phyloP scores from a whole-genome alignment of 2,888 invertebrate species.

The Eupithecia dodoneata region DNA sequence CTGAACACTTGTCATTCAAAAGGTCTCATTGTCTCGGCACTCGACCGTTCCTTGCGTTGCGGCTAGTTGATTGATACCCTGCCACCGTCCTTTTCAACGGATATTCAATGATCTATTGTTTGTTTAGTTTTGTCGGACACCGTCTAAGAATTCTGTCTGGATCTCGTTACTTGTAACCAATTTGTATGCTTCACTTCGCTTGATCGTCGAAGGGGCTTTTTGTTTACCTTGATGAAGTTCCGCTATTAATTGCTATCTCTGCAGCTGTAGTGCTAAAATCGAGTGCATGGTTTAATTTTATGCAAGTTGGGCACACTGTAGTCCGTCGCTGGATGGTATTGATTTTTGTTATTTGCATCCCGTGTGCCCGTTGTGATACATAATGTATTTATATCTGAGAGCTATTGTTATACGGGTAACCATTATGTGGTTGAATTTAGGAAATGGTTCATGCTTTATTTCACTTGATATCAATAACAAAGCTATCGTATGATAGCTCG shows the following conservation, averaged over 20 bases:
- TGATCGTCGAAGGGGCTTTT: constrained; percentile 33
- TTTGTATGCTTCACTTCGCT: constrained; percentile 43
- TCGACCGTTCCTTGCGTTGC: constrained; percentile 44
- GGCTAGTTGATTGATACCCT: constrained; percentile 72
- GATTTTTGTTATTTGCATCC: constrained; percentile 84
- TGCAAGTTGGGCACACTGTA: constrained; percentile 71
- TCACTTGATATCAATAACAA: constrained; percentile 12
- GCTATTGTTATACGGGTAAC: constrained; percentile 75
- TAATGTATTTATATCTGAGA: constrained; percentile 56
- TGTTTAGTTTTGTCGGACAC: constrained; percentile 58
- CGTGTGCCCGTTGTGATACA: constrained; percentile 72
- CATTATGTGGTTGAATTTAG: constrained; percentile 49
- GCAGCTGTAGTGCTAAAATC: constrained; percentile 59
- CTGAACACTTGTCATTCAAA: constrained; percentile 45
- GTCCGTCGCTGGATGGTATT: constrained; percentile 71
- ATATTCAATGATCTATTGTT: constrained; percentile 77
- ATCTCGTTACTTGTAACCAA: constrained; percentile 44
- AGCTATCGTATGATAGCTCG: neutral
- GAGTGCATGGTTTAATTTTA: constrained; percentile 67
- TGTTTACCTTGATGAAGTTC: constrained; percentile 41
- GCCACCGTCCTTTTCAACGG: constrained; percentile 64
- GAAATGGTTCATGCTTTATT: constrained; percentile 24
- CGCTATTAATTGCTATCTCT: constrained; percentile 43
- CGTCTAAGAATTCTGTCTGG: constrained; percentile 70
- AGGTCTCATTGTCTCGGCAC: constrained; percentile 45